Conservation (phyloP, 2,888 invertebrate genomes). For the Sesia bembeciformis region DNA sequence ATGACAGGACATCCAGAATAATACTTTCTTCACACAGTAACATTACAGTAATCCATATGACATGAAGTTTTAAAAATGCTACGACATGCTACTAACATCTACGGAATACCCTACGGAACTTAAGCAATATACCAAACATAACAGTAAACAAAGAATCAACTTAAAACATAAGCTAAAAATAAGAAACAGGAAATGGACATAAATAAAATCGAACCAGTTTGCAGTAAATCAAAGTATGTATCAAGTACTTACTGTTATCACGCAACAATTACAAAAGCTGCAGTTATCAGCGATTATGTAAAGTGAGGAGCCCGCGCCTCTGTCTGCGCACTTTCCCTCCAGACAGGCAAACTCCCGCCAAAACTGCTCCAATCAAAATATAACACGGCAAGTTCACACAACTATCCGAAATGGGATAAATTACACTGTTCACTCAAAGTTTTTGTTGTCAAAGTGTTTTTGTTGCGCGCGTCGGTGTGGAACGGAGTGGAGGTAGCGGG, state of each 20-base stretch:
- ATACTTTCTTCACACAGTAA: no score
- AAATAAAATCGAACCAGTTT: slow-evolving; percentile 16
- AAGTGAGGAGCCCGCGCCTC: slow-evolving; percentile 34
- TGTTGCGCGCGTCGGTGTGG: slow-evolving; percentile 36
- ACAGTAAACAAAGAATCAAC: no score
- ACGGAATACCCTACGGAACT: no score
- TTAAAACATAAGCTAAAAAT: background rate
- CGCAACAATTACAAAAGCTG: slow-evolving; percentile 56
- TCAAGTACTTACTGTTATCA: slow-evolving; percentile 61
- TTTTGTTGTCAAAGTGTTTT: slow-evolving; percentile 21
- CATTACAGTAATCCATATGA: no score
- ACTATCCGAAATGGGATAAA: background rate
- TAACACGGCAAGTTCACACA: slow-evolving; percentile 6
- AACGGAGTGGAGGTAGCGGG: slow-evolving; percentile 20
- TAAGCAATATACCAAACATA: no score
- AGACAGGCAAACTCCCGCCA: slow-evolving; percentile 32
- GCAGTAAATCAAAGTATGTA: background rate
- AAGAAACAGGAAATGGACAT: background rate
- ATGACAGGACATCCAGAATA: no score
- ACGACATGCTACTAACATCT: no score
- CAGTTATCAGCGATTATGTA: slow-evolving; percentile 55
- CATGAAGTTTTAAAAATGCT: no score
- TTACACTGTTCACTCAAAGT: slow-evolving; percentile 18
- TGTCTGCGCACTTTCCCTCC: slow-evolving; percentile 36
- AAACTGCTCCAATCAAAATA: slow-evolving; percentile 21